Percentiles rank a stretch among this genome's conserved stretches.
These are phyloP conservation scores for Dryobota labecula DNA, from an alignment of 2,888 invertebrate species.

Conservation along the genomic window DNA sequence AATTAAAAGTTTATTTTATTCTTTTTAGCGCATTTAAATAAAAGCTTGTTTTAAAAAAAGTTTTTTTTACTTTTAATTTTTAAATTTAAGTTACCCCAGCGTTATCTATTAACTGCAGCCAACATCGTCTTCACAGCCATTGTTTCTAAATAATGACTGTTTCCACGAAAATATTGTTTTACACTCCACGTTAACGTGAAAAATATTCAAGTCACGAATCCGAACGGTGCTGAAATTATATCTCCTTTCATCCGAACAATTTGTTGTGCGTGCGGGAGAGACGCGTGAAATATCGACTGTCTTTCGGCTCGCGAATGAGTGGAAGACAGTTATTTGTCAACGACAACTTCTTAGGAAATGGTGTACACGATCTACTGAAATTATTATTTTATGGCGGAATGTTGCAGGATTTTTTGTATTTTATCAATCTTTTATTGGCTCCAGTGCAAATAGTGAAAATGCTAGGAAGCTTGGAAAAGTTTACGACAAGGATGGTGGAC, in stretches of 20 bases:
- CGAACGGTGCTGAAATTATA: constrained; percentile 55
- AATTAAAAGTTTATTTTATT: too few species aligned
- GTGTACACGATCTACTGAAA: constrained; percentile 14
- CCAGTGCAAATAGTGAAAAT: too few species aligned
- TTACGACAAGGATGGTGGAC: background rate
- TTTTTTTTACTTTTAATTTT: too few species aligned
- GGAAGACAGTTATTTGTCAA: constrained; percentile 58
- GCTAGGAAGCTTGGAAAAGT: background rate
- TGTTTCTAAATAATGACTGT: constrained; percentile 34
- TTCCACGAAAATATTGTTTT: constrained; percentile 23
- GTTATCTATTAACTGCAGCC: background rate
- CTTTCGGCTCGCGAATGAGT: constrained; percentile 30
- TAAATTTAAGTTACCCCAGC: too few species aligned
- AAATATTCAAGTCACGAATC: constrained; percentile 57
- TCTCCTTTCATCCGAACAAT: constrained; percentile 57
- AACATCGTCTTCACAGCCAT: background rate
- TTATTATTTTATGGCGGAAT: background rate
- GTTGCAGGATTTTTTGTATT: too few species aligned
- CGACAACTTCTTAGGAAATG: constrained; percentile 21
- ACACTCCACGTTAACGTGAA: constrained; percentile 23
- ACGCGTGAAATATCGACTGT: constrained; percentile 57
- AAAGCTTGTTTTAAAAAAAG: too few species aligned
- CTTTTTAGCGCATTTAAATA: too few species aligned
- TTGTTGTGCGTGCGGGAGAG: constrained; percentile 34
- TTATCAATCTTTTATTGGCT: too few species aligned